Evolutionary conservation across 2,113 vertebrate species (phyloP), one percentile per base, ranked within the genome.

Genomic region (Accipiter cooperii): DNA sequence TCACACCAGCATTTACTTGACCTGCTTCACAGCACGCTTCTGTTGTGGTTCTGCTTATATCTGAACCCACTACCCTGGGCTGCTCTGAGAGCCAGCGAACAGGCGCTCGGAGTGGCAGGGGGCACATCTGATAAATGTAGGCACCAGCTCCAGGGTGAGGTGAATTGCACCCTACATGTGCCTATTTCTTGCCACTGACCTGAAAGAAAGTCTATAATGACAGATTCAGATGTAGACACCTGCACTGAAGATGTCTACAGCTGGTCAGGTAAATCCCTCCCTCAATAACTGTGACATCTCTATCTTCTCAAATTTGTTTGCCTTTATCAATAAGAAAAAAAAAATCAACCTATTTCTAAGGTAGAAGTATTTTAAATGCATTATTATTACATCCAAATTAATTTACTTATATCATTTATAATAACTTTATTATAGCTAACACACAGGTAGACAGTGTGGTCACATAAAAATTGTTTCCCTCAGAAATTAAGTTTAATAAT

Each of bases 101-200:
- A 6, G 24, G 17, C 2, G 4, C 3, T n/a, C 3, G 2, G 4
- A 10, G 52, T 29, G 26, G 16, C 51, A 26, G 12, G 9, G 9
- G 6, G 3, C 14, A 38, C 7, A 42, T 34, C 14, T 46, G 33
- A 17, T 15, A 91, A 79, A 55, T 15, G 4, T 6, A 58, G 29
- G 13, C 26, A 60, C 9, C n/a, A 55, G 2, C 9, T 40, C 33
- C 47, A 71, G 33, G 1, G 1, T 52, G 40, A 87, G 14, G 14
- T 54, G 51, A 84, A 40, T 63, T 79, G 12, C 15, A 51, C 20
- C 10, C 28, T 66, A 6, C 7, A 8, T 10, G 6, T 29, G n/a
- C 8, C 46, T 64, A 1, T 63, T 88, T 54, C 42, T 82, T 78
- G 17, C 36, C 21, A 66, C 28, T 84, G 60, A 46, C 16, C n/a